Evolutionary conservation across 2,113 vertebrate genomes (phyloP).

Genomic region (Alaudala cheleensis): DNA sequence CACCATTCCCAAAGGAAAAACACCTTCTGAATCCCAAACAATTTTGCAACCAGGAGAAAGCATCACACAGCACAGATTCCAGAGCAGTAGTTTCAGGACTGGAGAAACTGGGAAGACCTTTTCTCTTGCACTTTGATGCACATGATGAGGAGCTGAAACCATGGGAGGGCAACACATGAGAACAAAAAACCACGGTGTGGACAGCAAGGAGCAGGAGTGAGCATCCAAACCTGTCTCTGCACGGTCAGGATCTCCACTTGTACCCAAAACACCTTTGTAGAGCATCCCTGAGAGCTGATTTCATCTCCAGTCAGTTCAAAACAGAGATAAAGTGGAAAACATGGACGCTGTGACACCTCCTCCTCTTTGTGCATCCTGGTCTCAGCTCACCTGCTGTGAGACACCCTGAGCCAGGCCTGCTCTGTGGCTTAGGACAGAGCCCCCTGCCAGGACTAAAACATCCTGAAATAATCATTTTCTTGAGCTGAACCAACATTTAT

Average conservation of each 20-base stretch:
- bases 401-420: not conserved
- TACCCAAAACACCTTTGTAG: not conserved
- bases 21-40: not conserved
- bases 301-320: not conserved
- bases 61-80: not conserved
- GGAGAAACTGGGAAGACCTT: not conserved
- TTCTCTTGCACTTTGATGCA: not conserved
- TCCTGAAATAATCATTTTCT: not conserved
- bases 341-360: not conserved
- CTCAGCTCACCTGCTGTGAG: not conserved
- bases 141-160: not conserved
- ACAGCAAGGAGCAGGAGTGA: not conserved
- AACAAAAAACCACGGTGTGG: not conserved
- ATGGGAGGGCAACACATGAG: not conserved
- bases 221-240: not conserved
- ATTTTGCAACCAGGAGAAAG: not conserved
- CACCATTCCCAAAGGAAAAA: not conserved
- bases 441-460: not conserved
- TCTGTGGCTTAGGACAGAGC: not conserved
- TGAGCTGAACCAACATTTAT: not conserved
- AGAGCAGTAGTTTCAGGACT: not conserved
- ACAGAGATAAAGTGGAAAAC: not conserved
- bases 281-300: not conserved
- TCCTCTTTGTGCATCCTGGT: not conserved
- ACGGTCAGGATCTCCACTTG: not conserved